phyloP scores from a whole-genome alignment of 2,888 invertebrate genomes.

The Eupithecia insigniata region DNA sequence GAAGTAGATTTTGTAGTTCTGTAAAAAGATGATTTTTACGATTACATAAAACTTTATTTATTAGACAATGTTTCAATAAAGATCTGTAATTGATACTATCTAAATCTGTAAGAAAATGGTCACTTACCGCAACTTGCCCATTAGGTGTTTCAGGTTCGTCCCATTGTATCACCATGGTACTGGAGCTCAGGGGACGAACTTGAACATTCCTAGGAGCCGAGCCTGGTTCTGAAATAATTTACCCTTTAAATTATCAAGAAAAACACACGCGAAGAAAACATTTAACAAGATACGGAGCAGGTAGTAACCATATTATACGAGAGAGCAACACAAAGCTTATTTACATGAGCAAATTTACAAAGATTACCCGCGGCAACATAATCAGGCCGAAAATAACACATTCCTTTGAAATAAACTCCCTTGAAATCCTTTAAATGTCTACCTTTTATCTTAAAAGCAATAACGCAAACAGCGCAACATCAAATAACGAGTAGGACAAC shows the following conservation, averaged over 20 bases:
- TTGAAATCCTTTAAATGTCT: constrained; percentile 48
- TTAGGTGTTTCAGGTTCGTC: constrained; percentile 98
- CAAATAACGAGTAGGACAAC: constrained; percentile 69
- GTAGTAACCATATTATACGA: constrained; percentile 1
- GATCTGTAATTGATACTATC: no score
- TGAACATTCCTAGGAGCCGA: constrained; percentile 97
- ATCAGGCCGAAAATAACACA: constrained; percentile 28
- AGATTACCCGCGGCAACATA: constrained; percentile 17
- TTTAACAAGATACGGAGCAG: constrained; percentile 6
- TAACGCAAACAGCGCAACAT: constrained; percentile 66
- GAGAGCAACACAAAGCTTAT: constrained; percentile 13
- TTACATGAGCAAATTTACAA: constrained; percentile 12
- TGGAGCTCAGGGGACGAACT: constrained; percentile 96
- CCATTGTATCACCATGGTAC: constrained; percentile 99
- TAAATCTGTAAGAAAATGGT: not conserved
- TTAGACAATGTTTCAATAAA: not conserved
- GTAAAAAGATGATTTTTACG: constrained; percentile 53
- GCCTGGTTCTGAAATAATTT: constrained; percentile 91
- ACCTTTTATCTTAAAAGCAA: constrained; percentile 60
- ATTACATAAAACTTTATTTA: not conserved
- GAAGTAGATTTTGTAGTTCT: constrained; percentile 99
- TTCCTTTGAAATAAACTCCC: constrained; percentile 37
- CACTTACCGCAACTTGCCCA: constrained; percentile 95
- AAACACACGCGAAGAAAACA: not conserved
- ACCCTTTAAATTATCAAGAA: not conserved